phyloP scores from a whole-genome alignment of 2,888 invertebrate species.

The Melanophora roralis region DNA sequence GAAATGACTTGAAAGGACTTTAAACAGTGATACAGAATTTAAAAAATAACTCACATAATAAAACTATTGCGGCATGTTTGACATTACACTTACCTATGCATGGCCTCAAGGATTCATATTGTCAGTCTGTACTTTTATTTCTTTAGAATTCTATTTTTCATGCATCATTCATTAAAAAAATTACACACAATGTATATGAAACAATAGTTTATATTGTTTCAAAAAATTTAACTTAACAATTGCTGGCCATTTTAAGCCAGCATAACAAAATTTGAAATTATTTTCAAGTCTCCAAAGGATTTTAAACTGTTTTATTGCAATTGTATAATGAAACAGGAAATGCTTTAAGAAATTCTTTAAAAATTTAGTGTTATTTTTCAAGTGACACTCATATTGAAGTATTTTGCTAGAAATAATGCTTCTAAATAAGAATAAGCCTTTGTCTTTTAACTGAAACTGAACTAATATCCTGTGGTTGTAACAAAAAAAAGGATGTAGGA shows the following conservation, averaged over 20 bases:
- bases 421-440: not conserved
- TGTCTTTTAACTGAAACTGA: not conserved
- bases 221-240: not conserved
- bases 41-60: not conserved
- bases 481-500: constrained; percentile 38
- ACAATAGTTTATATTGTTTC: not conserved
- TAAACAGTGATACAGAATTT: constrained; percentile 5
- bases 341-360: constrained; percentile 9
- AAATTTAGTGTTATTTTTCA: constrained; percentile 42
- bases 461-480: not conserved
- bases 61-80: constrained; percentile 52
- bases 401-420: not conserved
- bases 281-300: not conserved
- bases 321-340: constrained; percentile 51
- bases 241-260: constrained; percentile 41
- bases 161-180: constrained; percentile 3
- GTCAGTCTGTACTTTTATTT: constrained; percentile 36
- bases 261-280: constrained; percentile 39
- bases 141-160: constrained; percentile 18
- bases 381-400: constrained; percentile 58
- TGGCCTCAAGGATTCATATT: not conserved
- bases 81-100: not conserved
- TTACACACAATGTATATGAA: constrained; percentile 10
- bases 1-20: constrained; percentile 59
- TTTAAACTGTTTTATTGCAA: not conserved